These are phyloP conservation scores for Drosophila truncata DNA, from an alignment of 1,140 invertebrate genomes.

Conservation along the genomic window DNA sequence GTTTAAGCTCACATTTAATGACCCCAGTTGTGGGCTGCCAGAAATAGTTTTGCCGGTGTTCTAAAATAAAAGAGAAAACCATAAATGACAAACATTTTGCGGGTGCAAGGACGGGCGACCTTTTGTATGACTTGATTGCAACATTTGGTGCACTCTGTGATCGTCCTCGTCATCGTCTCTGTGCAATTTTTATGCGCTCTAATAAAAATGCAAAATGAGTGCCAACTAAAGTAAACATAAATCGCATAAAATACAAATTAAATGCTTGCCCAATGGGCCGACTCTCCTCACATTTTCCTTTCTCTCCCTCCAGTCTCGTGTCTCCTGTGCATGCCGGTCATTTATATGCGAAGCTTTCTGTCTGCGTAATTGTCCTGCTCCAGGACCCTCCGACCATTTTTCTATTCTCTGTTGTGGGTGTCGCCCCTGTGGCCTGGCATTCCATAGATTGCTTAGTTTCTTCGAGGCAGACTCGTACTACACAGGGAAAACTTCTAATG, in stretches of 20 bases:
- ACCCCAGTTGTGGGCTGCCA: background rate
- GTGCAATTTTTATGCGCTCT: conserved; percentile 53
- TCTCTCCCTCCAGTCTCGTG: conserved; percentile 1
- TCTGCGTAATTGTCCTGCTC: conserved; percentile 67
- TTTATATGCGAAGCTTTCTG: conserved; percentile 60
- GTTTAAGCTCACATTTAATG: conserved; percentile 12
- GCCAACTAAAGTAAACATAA: conserved; percentile 73
- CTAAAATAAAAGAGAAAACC: conserved; percentile 11
- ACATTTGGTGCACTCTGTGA: conserved; percentile 51
- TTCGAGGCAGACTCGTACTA: conserved; percentile 17
- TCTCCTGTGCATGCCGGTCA: conserved; percentile 49
- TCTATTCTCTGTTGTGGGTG: conserved; percentile 42
- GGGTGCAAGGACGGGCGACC: background rate
- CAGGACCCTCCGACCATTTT: conserved; percentile 15
- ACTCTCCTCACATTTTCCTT: conserved; percentile 5
- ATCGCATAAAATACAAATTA: conserved; percentile 81
- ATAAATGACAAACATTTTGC: conserved; percentile 22
- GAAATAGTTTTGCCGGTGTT: conserved; percentile 9
- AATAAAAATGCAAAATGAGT: conserved; percentile 73
- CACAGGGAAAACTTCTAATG: background rate
- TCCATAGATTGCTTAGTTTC: conserved; percentile 54
- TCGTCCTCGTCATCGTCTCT: conserved; percentile 23
- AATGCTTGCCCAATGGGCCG: conserved; percentile 68
- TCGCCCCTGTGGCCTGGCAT: conserved; percentile 51
- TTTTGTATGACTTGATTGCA: conserved; percentile 40